phyloP scores from a whole-genome alignment of 1,140 invertebrate species.

The Whitmania pigra region DNA sequence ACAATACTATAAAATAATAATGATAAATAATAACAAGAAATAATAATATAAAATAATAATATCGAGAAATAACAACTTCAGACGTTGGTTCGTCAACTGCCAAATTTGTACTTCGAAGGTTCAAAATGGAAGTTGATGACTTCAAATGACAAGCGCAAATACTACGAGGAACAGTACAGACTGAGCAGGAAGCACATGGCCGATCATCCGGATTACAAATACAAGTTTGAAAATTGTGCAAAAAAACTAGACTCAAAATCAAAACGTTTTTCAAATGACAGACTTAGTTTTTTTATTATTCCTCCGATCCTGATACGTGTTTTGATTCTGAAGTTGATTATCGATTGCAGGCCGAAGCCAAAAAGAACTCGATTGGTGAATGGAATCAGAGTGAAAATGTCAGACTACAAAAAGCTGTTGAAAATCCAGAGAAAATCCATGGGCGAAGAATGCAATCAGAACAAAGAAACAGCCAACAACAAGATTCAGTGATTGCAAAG shows the following conservation, averaged over 20 bases:
- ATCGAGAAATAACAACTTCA: no score
- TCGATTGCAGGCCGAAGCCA: conserved; percentile 75
- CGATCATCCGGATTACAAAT: conserved; percentile 96
- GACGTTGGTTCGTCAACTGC: not conserved
- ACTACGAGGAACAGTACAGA: conserved; percentile 94
- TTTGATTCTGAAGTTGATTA: conserved; percentile 97
- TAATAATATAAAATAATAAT: no score
- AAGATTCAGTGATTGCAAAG: no score
- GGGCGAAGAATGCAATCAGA: no score
- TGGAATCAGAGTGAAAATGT: conserved; percentile 93
- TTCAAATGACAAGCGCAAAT: conserved; percentile 89
- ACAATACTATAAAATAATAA: no score
- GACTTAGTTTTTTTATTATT: not conserved
- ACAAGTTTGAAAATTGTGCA: no score
- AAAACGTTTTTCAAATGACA: not conserved
- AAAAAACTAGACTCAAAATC: not conserved
- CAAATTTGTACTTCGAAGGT: conserved; percentile 44
- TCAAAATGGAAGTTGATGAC: conserved; percentile 95
- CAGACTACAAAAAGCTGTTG: conserved; percentile 96
- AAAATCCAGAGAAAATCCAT: conserved; percentile 47
- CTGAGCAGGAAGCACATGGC: conserved; percentile 97
- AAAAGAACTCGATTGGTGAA: conserved; percentile 89
- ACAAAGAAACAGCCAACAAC: no score
- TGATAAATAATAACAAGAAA: no score
- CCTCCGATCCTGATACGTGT: conserved; percentile 66